Conservation (phyloP, 2,113 vertebrate species). For the Dicerorhinus sumatrensis region DNA sequence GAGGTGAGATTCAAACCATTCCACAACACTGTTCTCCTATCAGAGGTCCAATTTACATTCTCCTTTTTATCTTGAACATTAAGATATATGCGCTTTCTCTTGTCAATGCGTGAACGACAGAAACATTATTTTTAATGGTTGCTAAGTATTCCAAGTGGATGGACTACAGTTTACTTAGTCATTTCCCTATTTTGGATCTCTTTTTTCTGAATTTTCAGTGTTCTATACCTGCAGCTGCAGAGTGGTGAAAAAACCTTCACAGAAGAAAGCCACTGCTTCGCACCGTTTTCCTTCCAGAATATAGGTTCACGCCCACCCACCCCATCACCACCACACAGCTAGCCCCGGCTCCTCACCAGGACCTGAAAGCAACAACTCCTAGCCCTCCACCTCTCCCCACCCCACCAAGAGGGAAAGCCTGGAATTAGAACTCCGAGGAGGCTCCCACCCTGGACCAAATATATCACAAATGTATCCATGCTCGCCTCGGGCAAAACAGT, state of each 20-base stretch:
- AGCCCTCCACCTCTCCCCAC: neutral
- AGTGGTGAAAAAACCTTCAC: neutral
- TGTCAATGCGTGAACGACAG: neutral
- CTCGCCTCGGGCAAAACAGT: neutral
- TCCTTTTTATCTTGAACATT: neutral
- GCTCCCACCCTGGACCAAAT: slow-evolving; percentile 46
- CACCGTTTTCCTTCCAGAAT: neutral
- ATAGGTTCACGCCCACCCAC: neutral
- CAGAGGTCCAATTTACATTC: neutral
- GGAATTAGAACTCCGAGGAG: neutral
- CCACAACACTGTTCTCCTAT: neutral
- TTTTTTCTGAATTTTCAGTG: neutral
- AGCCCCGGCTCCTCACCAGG: neutral
- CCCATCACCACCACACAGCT: neutral
- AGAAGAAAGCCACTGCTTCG: neutral
- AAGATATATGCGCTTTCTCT: neutral
- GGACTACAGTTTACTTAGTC: neutral
- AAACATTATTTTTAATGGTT: neutral
- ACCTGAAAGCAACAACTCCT: neutral
- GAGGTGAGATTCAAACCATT: neutral
- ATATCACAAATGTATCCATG: neutral
- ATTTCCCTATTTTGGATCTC: neutral
- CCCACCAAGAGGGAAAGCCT: neutral
- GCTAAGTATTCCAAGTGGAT: neutral
- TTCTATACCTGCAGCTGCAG: neutral